phyloP scores from a whole-genome alignment of 2,797 vertebrate genomes.

The Myotis pilosus region DNA sequence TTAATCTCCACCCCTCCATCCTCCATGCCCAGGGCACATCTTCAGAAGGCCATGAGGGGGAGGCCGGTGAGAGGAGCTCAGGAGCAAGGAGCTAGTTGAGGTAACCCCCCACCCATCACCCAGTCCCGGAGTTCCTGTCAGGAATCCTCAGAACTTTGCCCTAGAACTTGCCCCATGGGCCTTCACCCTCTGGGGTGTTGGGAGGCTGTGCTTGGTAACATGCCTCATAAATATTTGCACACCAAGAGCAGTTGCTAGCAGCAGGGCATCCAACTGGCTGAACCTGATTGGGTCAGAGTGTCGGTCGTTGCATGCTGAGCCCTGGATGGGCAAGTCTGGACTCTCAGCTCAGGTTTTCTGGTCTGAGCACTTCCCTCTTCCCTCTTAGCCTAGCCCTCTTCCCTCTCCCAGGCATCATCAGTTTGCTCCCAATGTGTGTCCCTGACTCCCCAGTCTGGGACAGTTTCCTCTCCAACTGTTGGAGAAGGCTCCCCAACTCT shows the following conservation, averaged over 20 bases:
- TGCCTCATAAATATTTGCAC: constrained; percentile 62
- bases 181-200: neutral
- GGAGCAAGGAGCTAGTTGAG: neutral
- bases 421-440: neutral
- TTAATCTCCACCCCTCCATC: too few relatives aligned
- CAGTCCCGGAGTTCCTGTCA: neutral
- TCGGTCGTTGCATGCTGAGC: neutral
- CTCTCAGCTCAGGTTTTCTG: neutral
- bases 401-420: neutral
- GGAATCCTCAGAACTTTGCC: constrained; percentile 46
- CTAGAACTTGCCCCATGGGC: constrained; percentile 35
- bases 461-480: neutral
- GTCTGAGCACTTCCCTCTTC: neutral
- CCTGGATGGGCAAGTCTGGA: neutral
- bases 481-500: rapidly evolving
- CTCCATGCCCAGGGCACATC: neutral
- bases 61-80: neutral
- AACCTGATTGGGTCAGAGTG: constrained; percentile 55
- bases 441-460: neutral
- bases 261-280: constrained; percentile 38
- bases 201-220: constrained; percentile 57
- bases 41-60: neutral
- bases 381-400: neutral
- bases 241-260: constrained; percentile 10
- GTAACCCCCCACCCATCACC: rapidly evolving